Base-by-base conservation (phyloP, 2,888 invertebrate genomes). In the Liodrosophila aerea region DNA sequence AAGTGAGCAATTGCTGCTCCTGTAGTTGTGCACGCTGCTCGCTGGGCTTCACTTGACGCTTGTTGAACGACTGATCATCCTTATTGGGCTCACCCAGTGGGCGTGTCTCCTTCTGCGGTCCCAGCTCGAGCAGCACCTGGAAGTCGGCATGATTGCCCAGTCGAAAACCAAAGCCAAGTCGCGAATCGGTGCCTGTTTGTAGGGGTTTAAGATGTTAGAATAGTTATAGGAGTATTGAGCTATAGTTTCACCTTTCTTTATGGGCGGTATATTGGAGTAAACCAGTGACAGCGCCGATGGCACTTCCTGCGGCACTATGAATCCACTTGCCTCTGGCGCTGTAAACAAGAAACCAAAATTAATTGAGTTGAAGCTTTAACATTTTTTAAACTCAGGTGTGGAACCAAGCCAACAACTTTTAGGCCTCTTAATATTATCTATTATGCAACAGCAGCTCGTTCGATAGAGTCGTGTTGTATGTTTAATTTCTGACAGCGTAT, bases 231-330 rank as follows among this genome's bases (percentile, higher is more conserved):
- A n/a, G n/a, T n/a, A n/a, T n/a, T 22, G 0, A n/a, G 5, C n/a
- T 3, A 12, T 22, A 39, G 12, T 13, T 59, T 61, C 27, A 95
- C 96, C 96, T 93, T 96, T 96, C 85, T 95, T 95, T 7, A 96
- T 93, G 0, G 95, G 95, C 3, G 96, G 96, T 63, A 96, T 95
- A 81, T 95, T 96, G 7, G 95, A 95, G 88, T 95, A 96, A 0
- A 95, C 93, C 2, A 96, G 91, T 0, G 95, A 95, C 5, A 96
- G 90, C 27, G 96, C 87, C 0, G 96, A 95, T 0, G 95, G 95
- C 45, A 96, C 75, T 88, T 96, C 96, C 84, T 95, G 94, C 0
- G 96, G 96, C 27, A 96, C 92, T 73, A 96, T 94, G 13, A 95
- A 90, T 0, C 92, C 90, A 45, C 91, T 89, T 50, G 90, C 89